A percentile compares a stretch with the other conserved stretches of the same genome.
Evolutionary conservation across 2,888 invertebrate species (phyloP).

Genomic region (Nasonovia ribisnigri): DNA sequence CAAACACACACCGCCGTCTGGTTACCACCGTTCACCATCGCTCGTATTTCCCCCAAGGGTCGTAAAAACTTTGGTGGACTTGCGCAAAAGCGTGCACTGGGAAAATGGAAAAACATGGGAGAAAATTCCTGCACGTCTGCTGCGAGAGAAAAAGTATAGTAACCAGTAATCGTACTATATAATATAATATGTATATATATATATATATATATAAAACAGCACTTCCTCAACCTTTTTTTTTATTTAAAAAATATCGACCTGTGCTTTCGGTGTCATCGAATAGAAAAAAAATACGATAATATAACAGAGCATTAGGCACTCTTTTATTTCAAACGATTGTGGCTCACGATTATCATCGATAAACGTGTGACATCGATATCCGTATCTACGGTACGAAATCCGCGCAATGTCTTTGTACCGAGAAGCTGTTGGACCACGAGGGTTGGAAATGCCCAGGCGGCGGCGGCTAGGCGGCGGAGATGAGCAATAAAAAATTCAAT

Average conservation of each 20-base stretch:
- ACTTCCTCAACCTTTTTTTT: background rate
- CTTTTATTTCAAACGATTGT: background rate
- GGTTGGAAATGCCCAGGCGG: slow-evolving; percentile 4
- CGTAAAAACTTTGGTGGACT: slow-evolving; percentile 62
- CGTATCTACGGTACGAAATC: background rate
- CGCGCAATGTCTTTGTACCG: background rate
- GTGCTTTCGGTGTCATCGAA: slow-evolving; percentile 1
- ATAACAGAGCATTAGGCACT: background rate
- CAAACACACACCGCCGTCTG: slow-evolving; percentile 25
- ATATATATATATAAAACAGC: background rate
- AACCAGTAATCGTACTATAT: slow-evolving; percentile 34
- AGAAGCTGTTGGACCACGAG: background rate
- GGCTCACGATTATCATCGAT: background rate
- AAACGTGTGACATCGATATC: background rate
- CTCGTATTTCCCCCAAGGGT: slow-evolving; percentile 57
- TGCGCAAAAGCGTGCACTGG: background rate
- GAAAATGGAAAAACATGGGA: slow-evolving; percentile 32
- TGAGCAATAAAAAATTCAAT: slow-evolving; percentile 62
- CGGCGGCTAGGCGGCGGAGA: slow-evolving; percentile 10
- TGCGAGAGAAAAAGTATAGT: slow-evolving; percentile 18
- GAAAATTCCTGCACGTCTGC: slow-evolving; percentile 58
- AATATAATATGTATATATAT: background rate
- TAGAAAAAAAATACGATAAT: background rate
- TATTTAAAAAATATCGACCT: slow-evolving; percentile 60
- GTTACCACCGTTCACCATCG: slow-evolving; percentile 32